Evolutionary conservation across 2,797 vertebrate genomes (phyloP).

Genomic region (Trachops cirrhosus): DNA sequence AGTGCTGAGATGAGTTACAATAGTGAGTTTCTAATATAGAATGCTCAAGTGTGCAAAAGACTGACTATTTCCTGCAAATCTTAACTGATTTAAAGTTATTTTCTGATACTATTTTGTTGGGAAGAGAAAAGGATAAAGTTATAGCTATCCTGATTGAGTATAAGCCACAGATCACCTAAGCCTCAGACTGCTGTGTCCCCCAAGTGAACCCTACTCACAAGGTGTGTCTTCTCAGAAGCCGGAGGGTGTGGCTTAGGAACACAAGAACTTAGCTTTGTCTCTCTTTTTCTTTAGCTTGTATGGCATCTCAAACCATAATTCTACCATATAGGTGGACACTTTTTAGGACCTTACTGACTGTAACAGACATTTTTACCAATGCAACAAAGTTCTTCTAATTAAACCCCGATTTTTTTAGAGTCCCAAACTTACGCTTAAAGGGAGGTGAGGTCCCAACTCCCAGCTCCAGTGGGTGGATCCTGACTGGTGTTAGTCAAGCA

Average conservation of each 20-base stretch:
- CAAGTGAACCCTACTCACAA: background rate
- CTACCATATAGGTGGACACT: background rate
- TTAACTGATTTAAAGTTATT: background rate
- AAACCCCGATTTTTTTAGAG: background rate
- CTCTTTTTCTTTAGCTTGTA: background rate
- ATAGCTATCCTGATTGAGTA: background rate
- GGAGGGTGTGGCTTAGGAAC: constrained; percentile 33
- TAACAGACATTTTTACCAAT: background rate
- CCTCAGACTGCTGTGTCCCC: background rate
- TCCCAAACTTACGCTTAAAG: background rate
- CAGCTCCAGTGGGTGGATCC: background rate
- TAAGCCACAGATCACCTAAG: background rate
- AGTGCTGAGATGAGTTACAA: background rate
- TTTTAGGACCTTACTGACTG: background rate
- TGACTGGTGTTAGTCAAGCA: background rate
- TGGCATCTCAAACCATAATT: background rate
- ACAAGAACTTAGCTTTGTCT: background rate
- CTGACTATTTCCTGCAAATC: constrained; percentile 13
- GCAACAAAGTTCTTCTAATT: background rate
- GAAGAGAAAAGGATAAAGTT: constrained; percentile 12
- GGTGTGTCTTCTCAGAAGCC: background rate
- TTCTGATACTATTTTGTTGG: background rate
- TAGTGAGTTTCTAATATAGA: constrained; percentile 31
- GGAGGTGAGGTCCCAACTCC: background rate
- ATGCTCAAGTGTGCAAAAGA: background rate